Evolutionary conservation across 2,797 vertebrate genomes (phyloP), one percentile per base, ranked within the genome.

Genomic region (Balearica regulorum): DNA sequence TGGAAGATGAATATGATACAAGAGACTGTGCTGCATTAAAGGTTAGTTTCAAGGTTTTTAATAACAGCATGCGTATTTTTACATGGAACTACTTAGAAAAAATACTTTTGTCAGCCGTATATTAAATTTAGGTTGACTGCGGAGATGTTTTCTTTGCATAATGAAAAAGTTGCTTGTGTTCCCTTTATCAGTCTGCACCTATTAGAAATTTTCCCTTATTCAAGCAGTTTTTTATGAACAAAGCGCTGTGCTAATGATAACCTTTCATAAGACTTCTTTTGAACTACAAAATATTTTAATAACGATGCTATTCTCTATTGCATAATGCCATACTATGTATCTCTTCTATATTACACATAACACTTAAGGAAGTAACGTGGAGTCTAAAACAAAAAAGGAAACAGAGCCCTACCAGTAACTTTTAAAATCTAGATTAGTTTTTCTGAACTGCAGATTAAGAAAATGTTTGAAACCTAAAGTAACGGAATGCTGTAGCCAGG

Each of bases 21-120:
- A 98, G 99, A 87, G 98, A 99, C 94, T 99, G 99, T 95, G 96
- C 98, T 94, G 99, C 99, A 46, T 98, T 99, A 95, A 99, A 99
- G 99, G 99, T 99, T 91, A 72, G 97, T 97, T 83, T 55, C 26
- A 70, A 61, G 37, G 9, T 35, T 46, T 92, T 84, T 89, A 76
- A 33, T 68, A 91, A 78, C 7, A 46, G 31, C 26, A 16, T 76
- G 15, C 20, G 3, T 80, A 8, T 26, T 85, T 93, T 73, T 72
- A 41, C 26, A 25, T 79, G 35, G 28, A 89, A 73, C 9, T 70
- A 48, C 31, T 68, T 65, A 28, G n/a, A 58, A 91, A 92, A 93
- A 79, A 20, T 41, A 69, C 3, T 35, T 87, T 26, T 26, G 25
- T 25, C 14, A n/a, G 22, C 14, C 5, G 0, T n/a, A 35, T 73